Percentiles rank a stretch among this genome's conserved stretches.
Conservation (phyloP, 2,113 vertebrate species). For the Protobothrops mucrosquamatus region DNA sequence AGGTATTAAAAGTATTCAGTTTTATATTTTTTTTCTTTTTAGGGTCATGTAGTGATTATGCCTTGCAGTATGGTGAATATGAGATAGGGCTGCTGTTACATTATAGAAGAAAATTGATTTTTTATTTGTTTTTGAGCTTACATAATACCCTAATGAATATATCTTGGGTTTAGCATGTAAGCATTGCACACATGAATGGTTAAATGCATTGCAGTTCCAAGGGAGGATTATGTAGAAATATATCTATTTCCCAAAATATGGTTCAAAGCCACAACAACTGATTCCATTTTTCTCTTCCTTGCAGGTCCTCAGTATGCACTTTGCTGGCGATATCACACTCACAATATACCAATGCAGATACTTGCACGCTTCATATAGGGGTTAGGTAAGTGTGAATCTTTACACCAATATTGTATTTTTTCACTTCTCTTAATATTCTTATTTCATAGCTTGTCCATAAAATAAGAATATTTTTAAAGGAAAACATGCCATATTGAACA, state of each 20-base stretch:
- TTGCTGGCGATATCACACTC: slow-evolving; percentile 22
- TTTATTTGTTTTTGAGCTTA: not conserved
- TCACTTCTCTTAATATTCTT: slow-evolving; percentile 16
- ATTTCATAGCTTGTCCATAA: slow-evolving; percentile 19
- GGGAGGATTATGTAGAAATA: not conserved
- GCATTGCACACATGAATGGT: not conserved
- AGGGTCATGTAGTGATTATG: too few species aligned
- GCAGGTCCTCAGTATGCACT: slow-evolving; percentile 12
- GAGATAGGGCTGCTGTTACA: too few species aligned
- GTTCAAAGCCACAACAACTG: not conserved
- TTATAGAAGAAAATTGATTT: not conserved
- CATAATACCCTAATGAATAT: not conserved
- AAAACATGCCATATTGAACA: slow-evolving; percentile 3
- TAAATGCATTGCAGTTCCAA: not conserved
- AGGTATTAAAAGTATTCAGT: not conserved
- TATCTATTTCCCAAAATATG: not conserved
- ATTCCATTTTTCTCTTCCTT: slow-evolving; percentile 13
- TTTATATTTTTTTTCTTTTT: not conserved
- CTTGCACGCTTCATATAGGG: slow-evolving; percentile 28
- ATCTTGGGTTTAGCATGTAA: not conserved
- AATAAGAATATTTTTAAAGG: slow-evolving; percentile 31
- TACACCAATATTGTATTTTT: slow-evolving; percentile 20
- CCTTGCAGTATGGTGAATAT: too few species aligned
- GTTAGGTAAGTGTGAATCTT: slow-evolving; percentile 26
- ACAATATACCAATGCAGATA: slow-evolving; percentile 27